Evolutionary conservation across 2,113 vertebrate genomes (phyloP).

Genomic region (Xenopus laevis): DNA sequence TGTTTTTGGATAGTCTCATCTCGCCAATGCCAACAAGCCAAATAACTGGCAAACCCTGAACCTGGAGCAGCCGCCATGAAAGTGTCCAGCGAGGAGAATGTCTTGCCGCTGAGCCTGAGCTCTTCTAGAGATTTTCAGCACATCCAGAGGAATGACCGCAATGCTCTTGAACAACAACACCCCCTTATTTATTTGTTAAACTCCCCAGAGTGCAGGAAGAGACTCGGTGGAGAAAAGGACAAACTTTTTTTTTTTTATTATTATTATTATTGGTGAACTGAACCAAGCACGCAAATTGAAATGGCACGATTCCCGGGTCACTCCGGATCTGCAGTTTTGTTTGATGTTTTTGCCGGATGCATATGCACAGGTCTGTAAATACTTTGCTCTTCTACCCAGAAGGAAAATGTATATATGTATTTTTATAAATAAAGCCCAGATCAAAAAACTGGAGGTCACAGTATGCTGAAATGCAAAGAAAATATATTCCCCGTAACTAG

Average conservation of each 20-base stretch:
- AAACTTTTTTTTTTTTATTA: conserved; percentile 5
- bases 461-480: no score
- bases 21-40: conserved; percentile 80
- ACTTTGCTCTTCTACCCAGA: conserved; percentile 12
- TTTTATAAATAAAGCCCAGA: conserved; percentile 28
- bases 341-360: conserved; percentile 22
- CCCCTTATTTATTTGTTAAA: conserved; percentile 20
- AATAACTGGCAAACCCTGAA: conserved; percentile 73
- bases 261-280: conserved; percentile 5
- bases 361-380: conserved; percentile 25
- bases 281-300: not conserved
- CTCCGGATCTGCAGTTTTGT: conserved; percentile 13
- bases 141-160: not conserved
- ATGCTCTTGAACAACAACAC: not conserved
- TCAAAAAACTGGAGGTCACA: no score
- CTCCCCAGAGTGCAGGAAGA: not conserved
- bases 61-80: conserved; percentile 70
- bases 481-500: no score
- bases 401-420: conserved; percentile 28
- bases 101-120: conserved; percentile 67
- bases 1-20: conserved; percentile 92
- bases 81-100: conserved; percentile 68
- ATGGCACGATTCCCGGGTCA: not conserved
- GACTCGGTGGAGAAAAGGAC: not conserved
- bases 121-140: conserved; percentile 63